phyloP scores from a whole-genome alignment of 2,797 vertebrate genomes.

The Pseudotriccus pelzelni region DNA sequence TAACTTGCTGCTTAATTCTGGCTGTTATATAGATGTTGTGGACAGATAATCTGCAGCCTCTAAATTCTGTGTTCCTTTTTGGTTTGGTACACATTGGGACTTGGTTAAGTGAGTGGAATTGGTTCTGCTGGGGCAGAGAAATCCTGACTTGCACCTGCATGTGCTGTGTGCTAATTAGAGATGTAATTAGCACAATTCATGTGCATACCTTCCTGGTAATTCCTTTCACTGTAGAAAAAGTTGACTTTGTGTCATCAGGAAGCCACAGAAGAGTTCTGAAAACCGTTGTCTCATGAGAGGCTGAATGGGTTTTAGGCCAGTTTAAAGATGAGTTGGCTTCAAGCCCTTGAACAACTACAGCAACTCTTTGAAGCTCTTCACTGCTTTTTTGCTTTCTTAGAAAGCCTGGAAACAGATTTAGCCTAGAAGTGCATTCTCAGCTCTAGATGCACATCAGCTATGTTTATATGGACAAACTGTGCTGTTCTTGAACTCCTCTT shows the following conservation, averaged over 20 bases:
- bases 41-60: background rate
- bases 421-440: background rate
- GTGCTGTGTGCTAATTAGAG: background rate
- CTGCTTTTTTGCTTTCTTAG: background rate
- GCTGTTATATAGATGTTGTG: background rate
- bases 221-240: background rate
- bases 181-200: fast-evolving
- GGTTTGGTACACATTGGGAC: background rate
- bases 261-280: background rate
- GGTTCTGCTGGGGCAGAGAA: background rate
- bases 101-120: background rate
- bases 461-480: background rate
- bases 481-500: background rate
- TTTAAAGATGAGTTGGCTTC: background rate
- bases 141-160: background rate
- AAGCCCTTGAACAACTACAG: background rate
- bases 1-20: background rate
- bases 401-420: background rate
- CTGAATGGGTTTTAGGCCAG: background rate
- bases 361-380: background rate
- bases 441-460: background rate
- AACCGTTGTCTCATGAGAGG: background rate
- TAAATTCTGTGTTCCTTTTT: background rate
- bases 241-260: background rate
- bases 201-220: background rate